phyloP scores from a whole-genome alignment of 2,797 vertebrate species.

The Ambastaia sidthimunki region DNA sequence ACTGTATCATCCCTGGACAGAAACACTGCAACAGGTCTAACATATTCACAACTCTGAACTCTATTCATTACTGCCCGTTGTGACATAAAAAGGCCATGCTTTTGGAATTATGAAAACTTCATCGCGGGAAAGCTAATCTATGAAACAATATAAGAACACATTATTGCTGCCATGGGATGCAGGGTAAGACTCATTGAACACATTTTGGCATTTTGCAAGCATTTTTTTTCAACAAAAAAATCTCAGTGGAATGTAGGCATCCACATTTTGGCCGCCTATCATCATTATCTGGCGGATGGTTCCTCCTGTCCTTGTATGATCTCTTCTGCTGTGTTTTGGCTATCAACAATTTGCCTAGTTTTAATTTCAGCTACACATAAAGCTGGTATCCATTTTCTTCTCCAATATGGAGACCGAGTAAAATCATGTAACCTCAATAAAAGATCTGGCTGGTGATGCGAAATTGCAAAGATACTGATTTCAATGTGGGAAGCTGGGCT shows the following conservation, averaged over 20 bases:
- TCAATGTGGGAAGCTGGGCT: background rate
- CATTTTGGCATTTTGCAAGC: slow-evolving; percentile 65
- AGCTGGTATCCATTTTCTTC: slow-evolving; percentile 64
- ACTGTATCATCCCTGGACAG: slow-evolving; percentile 66
- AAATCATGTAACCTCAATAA: slow-evolving; percentile 64
- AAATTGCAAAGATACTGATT: slow-evolving; percentile 59
- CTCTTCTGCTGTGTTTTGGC: slow-evolving; percentile 60
- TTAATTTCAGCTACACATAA: slow-evolving; percentile 66
- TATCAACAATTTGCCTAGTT: slow-evolving; percentile 50
- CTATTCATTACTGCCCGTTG: background rate
- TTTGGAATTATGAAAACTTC: slow-evolving; percentile 54
- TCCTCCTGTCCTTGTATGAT: slow-evolving; percentile 71
- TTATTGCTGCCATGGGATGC: slow-evolving; percentile 73
- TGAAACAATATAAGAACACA: slow-evolving; percentile 71
- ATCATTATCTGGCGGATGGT: slow-evolving; percentile 34
- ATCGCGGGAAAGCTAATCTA: slow-evolving; percentile 62
- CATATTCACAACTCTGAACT: slow-evolving; percentile 46
- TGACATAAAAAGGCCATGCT: slow-evolving; percentile 32
- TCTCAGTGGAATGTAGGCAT: slow-evolving; percentile 26
- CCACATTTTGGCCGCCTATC: slow-evolving; percentile 62
- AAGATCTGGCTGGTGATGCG: slow-evolving; percentile 65
- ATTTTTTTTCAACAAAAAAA: slow-evolving; percentile 51
- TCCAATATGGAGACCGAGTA: slow-evolving; percentile 83
- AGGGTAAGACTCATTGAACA: slow-evolving; percentile 23
- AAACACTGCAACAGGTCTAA: slow-evolving; percentile 64